Evolutionary conservation across 2,888 invertebrate genomes (phyloP), one percentile per base, ranked within the genome.

Genomic region (Cataglyphis cursor): DNA sequence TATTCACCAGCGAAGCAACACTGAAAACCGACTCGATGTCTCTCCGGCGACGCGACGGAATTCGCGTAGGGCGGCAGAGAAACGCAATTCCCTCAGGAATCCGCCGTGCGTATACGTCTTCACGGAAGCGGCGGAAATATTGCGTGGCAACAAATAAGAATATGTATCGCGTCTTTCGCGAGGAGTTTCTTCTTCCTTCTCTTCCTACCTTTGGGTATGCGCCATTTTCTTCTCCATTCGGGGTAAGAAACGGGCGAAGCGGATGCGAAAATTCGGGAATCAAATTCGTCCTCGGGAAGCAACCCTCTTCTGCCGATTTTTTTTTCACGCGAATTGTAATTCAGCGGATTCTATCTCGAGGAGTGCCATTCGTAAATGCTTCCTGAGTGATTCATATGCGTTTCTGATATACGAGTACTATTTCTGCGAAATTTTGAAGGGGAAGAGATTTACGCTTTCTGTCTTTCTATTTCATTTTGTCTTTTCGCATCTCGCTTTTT

Each of bases 11-110:
- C 70, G 81, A 51, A 73, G 59, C 74, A 82, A 83, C 81, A 87
- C 76, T 64, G 54, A 57, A 84, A 76, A 82, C 74, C 75, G 78
- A 81, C 78, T 82, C 70, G 68, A 76, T 74, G 62, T 59, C 65
- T 64, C 24, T 75, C 31, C 59, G 70, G 68, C 78, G 57, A 82
- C 80, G 38, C 61, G 70, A 59, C 84, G 83, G 82, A 87, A 89
- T 88, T 88, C 82, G 65, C 85, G 62, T 54, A 70, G 74, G 66
- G 57, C 62, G 74, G 57, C 65, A 48, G 41, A 31, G 59, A 38
- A 81, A 88, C 87, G 88, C 87, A 85, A 89, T 88, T 89, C 89
- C 83, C 84, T 65, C 62, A 84, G 75, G 89, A 90, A 86, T 87
- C 73, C 84, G 44, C 21, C 51, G 66, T 65, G 82, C 62, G 70